Evolutionary conservation across 1,140 invertebrate genomes (phyloP).

Genomic region (Elymnias hypermnestra): DNA sequence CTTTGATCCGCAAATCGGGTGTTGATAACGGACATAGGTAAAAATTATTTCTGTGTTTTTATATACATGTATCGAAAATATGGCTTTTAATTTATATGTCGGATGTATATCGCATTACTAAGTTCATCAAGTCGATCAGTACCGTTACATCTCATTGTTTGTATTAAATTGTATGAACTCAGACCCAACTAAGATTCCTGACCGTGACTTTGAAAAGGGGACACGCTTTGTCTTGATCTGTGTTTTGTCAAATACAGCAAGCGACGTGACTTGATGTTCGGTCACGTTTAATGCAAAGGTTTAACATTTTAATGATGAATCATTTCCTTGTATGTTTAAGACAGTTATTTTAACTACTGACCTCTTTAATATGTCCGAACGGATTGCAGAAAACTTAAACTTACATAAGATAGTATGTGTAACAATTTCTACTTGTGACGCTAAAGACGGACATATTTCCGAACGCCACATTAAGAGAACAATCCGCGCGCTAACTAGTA

Average conservation of each 20-base stretch:
- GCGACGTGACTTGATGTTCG: slow-evolving; percentile 8
- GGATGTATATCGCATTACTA: too few relatives aligned
- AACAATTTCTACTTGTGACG: too few relatives aligned
- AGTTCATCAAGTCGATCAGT: background rate
- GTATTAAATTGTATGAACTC: background rate
- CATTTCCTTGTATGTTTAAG: background rate
- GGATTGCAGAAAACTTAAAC: background rate
- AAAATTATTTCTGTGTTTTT: too few relatives aligned
- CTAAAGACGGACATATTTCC: too few relatives aligned
- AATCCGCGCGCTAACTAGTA: too few relatives aligned
- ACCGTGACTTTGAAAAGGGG: slow-evolving; percentile 6
- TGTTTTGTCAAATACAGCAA: slow-evolving; percentile 12
- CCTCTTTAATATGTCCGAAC: background rate
- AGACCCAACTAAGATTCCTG: background rate
- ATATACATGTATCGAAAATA: too few relatives aligned
- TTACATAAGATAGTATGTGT: too few relatives aligned
- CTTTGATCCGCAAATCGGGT: too few relatives aligned
- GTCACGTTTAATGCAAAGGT: slow-evolving; percentile 10
- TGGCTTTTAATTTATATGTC: too few relatives aligned
- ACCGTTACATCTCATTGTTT: background rate
- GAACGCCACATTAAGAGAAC: too few relatives aligned
- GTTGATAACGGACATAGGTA: too few relatives aligned
- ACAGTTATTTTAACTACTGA: slow-evolving; percentile 16
- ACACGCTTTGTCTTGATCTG: slow-evolving; percentile 4
- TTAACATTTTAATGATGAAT: slow-evolving; percentile 2